Percentiles rank a stretch among this genome's conserved stretches.
phyloP scores from a whole-genome alignment of 2,113 vertebrate genomes.

The Rhegmatorhina hoffmannsi region DNA sequence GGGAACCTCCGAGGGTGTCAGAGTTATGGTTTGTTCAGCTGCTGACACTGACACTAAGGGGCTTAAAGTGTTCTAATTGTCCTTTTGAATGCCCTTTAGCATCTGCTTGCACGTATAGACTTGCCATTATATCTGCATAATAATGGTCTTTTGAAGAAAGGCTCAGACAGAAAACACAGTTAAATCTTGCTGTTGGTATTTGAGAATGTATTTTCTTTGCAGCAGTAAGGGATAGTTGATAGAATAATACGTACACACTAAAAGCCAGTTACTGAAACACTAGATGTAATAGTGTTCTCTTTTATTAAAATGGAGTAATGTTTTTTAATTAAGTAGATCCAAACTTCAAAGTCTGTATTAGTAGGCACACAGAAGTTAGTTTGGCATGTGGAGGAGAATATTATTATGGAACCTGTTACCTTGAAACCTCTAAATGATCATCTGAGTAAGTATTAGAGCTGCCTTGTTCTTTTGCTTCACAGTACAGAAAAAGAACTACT shows the following conservation, averaged over 20 bases:
- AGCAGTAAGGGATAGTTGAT: neutral
- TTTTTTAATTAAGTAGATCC: neutral
- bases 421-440: neutral
- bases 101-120: neutral
- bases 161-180: neutral
- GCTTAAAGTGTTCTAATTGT: conserved; percentile 10
- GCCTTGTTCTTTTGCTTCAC: neutral
- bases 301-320: neutral
- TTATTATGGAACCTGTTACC: neutral
- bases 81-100: conserved; percentile 8
- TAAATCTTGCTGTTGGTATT: neutral
- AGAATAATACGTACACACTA: neutral
- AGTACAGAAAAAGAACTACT: neutral
- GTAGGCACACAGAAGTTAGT: neutral
- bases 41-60: neutral
- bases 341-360: neutral
- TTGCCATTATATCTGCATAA: neutral
- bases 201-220: neutral
- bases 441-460: neutral
- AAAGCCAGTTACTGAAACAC: neutral
- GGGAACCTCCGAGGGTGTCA: neutral
- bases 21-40: conserved; percentile 1
- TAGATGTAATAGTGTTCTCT: neutral
- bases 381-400: neutral
- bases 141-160: neutral